Evolutionary conservation across 2,888 invertebrate species (phyloP), one percentile per base, ranked within the genome.

Genomic region (Oligia strigilis): DNA sequence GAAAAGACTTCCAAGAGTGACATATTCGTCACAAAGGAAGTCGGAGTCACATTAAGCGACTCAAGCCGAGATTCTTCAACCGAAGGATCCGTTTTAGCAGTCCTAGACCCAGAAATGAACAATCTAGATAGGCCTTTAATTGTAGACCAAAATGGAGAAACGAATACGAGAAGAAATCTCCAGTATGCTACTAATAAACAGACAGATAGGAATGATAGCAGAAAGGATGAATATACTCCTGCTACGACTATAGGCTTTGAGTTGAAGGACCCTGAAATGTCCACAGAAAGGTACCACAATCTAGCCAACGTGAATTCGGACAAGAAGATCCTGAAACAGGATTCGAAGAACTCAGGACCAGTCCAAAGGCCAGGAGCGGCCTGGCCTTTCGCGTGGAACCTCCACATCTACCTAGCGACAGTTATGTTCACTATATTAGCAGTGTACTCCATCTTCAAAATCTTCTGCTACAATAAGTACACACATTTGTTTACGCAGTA

Each of bases 381-480:
- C 0, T 98, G 98, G 98, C 98, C 98, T 0, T 98, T 98, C 87
- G 99, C 99, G 2, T 99, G 99, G 99, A 98, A 99, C 91, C 98
- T 99, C 14, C 99, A 99, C 93, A 98, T 99, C 9, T 99, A 99
- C 95, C 95, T 98, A 65, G 98, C 98, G 0, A 99, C 99, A 1
- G 98, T 98, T 29, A 97, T 99, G 91, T 99, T 99, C 93, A 98
- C 98, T 0, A 97, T 99, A 19, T 96, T 99, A 90, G 98, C 99
- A 0, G 97, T 99, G 0, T 99, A 98, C 93, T 99, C 99, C 43
- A 98, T 99, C 81, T 98, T 98, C 92, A 99, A 99, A 95, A 97
- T 99, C 86, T 98, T 99, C 70, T 98, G 99, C 75, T 98, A 99
- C 94, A 98, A 98, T 95, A 98, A 98, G 92, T 98, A 98, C 89